A percentile compares a stretch with the other conserved stretches of the same genome.
phyloP scores from a whole-genome alignment of 2,797 vertebrate genomes.

The Selene dorsalis region DNA sequence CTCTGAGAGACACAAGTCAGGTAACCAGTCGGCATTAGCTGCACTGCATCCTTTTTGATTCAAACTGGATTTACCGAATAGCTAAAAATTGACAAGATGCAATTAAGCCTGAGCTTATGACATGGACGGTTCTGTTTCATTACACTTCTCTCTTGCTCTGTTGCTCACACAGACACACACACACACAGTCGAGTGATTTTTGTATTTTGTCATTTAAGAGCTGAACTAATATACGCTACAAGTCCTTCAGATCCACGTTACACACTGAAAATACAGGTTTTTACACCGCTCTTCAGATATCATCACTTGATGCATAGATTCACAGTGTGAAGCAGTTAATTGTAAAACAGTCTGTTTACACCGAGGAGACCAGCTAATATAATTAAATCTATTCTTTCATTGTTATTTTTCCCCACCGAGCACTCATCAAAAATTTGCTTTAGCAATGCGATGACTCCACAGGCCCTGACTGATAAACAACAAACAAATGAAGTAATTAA shows the following conservation, averaged over 20 bases:
- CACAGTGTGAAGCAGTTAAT: not conserved
- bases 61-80: slow-evolving; percentile 53
- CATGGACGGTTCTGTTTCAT: slow-evolving; percentile 4
- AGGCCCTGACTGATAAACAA: slow-evolving; percentile 19
- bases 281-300: not conserved
- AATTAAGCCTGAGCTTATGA: slow-evolving; percentile 30
- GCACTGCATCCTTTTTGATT: slow-evolving; percentile 43
- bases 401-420: not conserved
- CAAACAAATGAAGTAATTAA: slow-evolving; percentile 37
- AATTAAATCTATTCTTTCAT: slow-evolving; percentile 18
- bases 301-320: not conserved
- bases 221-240: not conserved
- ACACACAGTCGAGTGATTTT: slow-evolving; percentile 4
- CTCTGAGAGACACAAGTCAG: slow-evolving; percentile 51
- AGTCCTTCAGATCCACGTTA: slow-evolving; percentile 1
- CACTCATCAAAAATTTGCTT: slow-evolving; percentile 12
- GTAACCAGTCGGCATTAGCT: slow-evolving; percentile 37
- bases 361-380: not conserved
- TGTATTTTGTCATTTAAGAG: slow-evolving; percentile 8
- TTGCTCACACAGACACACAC: not conserved
- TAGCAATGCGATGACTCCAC: slow-evolving; percentile 21
- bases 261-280: not conserved
- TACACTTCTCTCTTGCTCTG: not conserved
- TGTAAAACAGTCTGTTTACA: slow-evolving; percentile 12
- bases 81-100: slow-evolving; percentile 42